Conservation (phyloP, 2,888 invertebrate genomes). For the Nasonia oneida region DNA sequence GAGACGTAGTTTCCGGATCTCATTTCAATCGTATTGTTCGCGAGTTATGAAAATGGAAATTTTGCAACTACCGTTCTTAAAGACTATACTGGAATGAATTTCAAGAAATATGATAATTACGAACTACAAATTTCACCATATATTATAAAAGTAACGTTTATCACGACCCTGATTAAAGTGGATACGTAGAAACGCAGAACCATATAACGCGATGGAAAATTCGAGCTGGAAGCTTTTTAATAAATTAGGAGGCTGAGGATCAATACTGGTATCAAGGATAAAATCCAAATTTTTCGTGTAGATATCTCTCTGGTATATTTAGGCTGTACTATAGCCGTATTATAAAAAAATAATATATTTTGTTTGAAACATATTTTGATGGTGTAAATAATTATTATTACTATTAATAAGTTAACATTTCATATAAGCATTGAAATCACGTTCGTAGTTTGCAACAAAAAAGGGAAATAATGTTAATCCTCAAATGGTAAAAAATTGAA, state of each 20-base stretch:
- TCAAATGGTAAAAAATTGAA: background rate
- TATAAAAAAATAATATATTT: background rate
- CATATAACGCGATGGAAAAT: background rate
- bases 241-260: background rate
- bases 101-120: too few species aligned
- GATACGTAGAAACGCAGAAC: background rate
- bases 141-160: background rate
- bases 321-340: background rate
- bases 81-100: background rate
- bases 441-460: background rate
- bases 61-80: background rate
- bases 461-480: background rate
- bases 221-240: background rate
- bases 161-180: background rate
- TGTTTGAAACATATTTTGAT: background rate
- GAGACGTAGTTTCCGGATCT: background rate
- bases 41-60: background rate
- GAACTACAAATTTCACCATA: too few species aligned
- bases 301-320: background rate
- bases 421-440: background rate
- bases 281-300: background rate
- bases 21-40: conserved; percentile 4
- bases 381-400: background rate
- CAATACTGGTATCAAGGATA: background rate
- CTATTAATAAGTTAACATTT: background rate